Evolutionary conservation across 2,113 vertebrate genomes (phyloP).

Genomic region (Ursus arctos): DNA sequence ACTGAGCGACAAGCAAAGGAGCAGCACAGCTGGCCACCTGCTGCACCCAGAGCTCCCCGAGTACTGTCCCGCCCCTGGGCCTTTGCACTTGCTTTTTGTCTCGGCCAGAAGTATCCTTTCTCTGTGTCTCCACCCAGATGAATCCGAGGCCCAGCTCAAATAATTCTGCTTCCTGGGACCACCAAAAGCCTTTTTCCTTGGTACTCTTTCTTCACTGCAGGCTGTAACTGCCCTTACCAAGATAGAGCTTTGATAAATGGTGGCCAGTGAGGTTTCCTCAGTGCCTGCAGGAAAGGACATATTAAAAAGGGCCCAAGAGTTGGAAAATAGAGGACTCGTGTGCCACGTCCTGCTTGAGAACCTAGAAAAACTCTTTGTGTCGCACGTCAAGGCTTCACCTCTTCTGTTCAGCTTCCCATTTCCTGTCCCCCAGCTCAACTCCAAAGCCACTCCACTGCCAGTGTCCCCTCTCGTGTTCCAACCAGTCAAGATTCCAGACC

Average conservation of each 20-base stretch:
- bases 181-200: background rate
- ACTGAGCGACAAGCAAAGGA: too few species aligned
- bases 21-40: background rate
- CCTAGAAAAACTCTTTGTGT: background rate
- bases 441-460: background rate
- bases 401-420: background rate
- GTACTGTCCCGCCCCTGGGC: too few species aligned
- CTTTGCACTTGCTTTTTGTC: background rate
- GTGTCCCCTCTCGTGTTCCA: background rate
- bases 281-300: background rate
- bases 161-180: background rate
- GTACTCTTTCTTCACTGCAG: background rate
- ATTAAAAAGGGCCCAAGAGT: background rate
- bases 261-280: background rate
- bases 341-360: background rate
- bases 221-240: background rate
- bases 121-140: background rate
- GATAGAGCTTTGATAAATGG: background rate
- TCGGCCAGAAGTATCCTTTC: background rate
- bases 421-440: background rate
- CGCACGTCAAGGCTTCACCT: background rate
- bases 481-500: background rate
- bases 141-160: background rate
- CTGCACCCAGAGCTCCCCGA: background rate
- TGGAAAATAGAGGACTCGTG: background rate